A percentile compares a stretch with the other conserved stretches of the same genome.
phyloP scores from a whole-genome alignment of 1,140 invertebrate species.

The Chelonus insularis region DNA sequence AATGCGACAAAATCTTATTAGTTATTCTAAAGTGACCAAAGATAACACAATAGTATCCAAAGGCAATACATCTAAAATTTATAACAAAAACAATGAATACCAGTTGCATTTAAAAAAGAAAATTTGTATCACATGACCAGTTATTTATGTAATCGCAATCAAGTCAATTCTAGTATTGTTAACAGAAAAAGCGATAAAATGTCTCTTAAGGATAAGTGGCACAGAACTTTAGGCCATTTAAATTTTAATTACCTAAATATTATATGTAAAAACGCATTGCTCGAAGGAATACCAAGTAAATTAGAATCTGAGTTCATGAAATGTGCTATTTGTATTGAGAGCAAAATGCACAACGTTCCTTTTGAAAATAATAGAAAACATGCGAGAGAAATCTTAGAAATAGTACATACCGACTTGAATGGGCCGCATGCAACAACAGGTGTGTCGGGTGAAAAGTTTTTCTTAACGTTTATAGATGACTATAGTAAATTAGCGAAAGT shows the following conservation, averaged over 20 bases:
- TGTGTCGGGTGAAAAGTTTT: constrained; percentile 25
- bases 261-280: constrained; percentile 23
- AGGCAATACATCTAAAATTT: constrained; percentile 23
- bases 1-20: constrained; percentile 34
- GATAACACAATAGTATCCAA: constrained; percentile 27
- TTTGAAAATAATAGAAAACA: constrained; percentile 27
- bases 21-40: constrained; percentile 26
- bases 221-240: constrained; percentile 29
- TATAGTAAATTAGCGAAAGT: constrained; percentile 30
- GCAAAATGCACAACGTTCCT: constrained; percentile 32
- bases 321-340: constrained; percentile 26
- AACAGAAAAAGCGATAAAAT: neutral
- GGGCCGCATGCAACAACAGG: constrained; percentile 22
- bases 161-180: constrained; percentile 14
- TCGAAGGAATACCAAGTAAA: constrained; percentile 20
- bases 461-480: constrained; percentile 32
- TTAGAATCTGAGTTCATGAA: constrained; percentile 22
- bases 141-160: neutral
- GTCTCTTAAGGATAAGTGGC: constrained; percentile 29
- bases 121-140: constrained; percentile 28
- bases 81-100: constrained; percentile 13
- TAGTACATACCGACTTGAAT: constrained; percentile 27
- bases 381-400: constrained; percentile 26
- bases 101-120: constrained; percentile 25
- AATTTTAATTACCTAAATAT: constrained; percentile 31